phyloP scores from a whole-genome alignment of 2,113 vertebrate genomes.

The Drymodes brunneopygia region DNA sequence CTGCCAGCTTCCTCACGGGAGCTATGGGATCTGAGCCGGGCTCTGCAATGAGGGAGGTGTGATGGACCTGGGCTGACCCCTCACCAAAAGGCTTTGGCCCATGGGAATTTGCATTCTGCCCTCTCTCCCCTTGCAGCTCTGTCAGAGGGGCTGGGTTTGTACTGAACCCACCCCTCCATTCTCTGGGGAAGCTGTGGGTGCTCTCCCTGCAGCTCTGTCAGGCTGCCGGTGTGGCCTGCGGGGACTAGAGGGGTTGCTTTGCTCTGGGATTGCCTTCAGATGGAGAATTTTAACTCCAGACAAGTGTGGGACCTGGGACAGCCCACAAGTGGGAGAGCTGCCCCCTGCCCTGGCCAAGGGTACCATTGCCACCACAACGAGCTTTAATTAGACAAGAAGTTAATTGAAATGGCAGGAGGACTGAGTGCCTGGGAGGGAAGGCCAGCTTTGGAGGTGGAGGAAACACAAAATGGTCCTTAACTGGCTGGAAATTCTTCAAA shows the following conservation, averaged over 20 bases:
- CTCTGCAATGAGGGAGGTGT: not conserved
- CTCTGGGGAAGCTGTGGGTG: not conserved
- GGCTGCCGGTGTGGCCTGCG: not conserved
- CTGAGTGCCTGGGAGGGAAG: not conserved
- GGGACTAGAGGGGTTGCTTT: not conserved
- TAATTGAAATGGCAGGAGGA: not conserved
- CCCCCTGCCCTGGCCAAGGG: no score
- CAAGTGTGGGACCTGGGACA: not conserved
- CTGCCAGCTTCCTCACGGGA: not conserved
- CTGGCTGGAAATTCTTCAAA: not conserved
- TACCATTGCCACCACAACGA: accelerated
- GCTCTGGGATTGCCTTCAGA: not conserved
- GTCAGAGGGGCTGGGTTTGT: not conserved
- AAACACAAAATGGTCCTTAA: not conserved
- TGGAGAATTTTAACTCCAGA: not conserved
- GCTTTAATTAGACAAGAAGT: not conserved
- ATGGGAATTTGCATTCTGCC: not conserved
- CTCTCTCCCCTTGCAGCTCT: not conserved
- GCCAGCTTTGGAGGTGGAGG: not conserved
- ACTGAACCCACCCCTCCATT: no score
- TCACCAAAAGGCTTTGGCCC: not conserved
- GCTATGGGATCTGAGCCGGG: not conserved
- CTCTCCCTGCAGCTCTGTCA: not conserved
- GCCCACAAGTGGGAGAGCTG: not conserved
- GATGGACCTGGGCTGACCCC: not conserved